Percentiles rank a stretch among this genome's conserved stretches.
Conservation (phyloP, 2,797 vertebrate species). For the Pristis pectinata region DNA sequence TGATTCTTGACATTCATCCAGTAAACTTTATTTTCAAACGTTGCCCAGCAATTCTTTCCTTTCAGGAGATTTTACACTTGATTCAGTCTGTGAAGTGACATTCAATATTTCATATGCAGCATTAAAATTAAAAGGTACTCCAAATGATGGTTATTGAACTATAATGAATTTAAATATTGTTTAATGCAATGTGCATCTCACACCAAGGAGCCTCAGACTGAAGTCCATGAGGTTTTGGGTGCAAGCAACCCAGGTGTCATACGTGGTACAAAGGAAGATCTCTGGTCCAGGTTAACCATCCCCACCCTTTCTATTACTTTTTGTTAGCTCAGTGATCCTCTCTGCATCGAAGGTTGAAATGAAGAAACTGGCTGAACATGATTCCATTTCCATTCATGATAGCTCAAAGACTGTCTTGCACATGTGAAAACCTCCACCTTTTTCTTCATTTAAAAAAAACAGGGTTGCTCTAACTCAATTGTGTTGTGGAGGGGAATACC, state of each 20-base stretch:
- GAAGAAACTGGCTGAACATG: background rate
- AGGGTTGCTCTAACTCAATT: too few relatives aligned
- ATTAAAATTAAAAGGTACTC: background rate
- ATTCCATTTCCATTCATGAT: background rate
- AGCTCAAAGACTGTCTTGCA: background rate
- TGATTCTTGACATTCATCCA: background rate
- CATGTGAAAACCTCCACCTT: too few relatives aligned
- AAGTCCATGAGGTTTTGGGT: background rate
- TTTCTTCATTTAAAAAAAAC: too few relatives aligned
- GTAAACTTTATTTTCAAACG: background rate
- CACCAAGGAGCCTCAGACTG: background rate
- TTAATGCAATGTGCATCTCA: background rate
- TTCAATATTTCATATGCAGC: background rate
- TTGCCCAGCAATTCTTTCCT: background rate
- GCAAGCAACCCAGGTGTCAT: background rate
- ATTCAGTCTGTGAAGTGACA: background rate
- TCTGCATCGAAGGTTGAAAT: background rate
- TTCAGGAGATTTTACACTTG: background rate
- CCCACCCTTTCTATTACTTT: background rate
- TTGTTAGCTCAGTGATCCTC: background rate
- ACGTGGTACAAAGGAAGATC: background rate
- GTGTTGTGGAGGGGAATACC: background rate
- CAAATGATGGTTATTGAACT: background rate
- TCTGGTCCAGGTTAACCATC: background rate
- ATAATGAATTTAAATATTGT: background rate